Percentiles rank a stretch among this genome's conserved stretches.
phyloP scores from a whole-genome alignment of 2,888 invertebrate species.

The Dolomedes plantarius region DNA sequence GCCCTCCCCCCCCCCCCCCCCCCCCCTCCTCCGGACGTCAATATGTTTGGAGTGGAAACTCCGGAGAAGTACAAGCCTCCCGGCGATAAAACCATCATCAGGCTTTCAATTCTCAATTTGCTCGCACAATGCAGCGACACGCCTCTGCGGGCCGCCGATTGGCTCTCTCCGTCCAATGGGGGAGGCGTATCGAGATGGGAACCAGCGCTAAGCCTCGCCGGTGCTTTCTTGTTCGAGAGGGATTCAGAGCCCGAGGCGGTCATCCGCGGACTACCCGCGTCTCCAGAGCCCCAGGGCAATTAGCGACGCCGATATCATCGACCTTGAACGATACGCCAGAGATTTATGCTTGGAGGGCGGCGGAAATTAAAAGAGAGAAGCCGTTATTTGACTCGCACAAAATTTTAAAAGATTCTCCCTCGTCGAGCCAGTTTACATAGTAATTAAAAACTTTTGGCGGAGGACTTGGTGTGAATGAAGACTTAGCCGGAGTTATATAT shows the following conservation, averaged over 20 bases:
- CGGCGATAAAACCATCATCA: slow-evolving; percentile 61
- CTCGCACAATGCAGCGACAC: slow-evolving; percentile 40
- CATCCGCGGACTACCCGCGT: slow-evolving; percentile 38
- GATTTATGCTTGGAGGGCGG: slow-evolving; percentile 1
- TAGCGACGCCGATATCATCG: slow-evolving; percentile 15
- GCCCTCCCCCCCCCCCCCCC: not conserved
- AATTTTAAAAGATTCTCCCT: not conserved
- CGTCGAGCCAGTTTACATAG: not conserved
- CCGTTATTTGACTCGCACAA: not conserved
- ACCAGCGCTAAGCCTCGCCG: slow-evolving; percentile 40
- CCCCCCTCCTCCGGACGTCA: slow-evolving; percentile 29
- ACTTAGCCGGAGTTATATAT: too few species aligned
- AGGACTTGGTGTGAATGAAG: too few species aligned
- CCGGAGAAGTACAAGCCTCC: not conserved
- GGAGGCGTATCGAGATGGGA: slow-evolving; percentile 19
- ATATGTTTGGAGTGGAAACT: slow-evolving; percentile 53
- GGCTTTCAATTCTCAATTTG: slow-evolving; percentile 21
- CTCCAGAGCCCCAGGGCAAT: slow-evolving; percentile 16
- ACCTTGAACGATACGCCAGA: slow-evolving; percentile 4
- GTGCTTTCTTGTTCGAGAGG: slow-evolving; percentile 31
- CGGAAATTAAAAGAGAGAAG: slow-evolving; percentile 17
- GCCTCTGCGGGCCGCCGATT: slow-evolving; percentile 37
- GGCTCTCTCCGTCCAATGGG: slow-evolving; percentile 37
- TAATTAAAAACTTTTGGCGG: not conserved
- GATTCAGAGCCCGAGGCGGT: slow-evolving; percentile 57